Evolutionary conservation across 2,113 vertebrate genomes (phyloP), one percentile per base, ranked within the genome.

Genomic region (Mandrillus leucophaeus): DNA sequence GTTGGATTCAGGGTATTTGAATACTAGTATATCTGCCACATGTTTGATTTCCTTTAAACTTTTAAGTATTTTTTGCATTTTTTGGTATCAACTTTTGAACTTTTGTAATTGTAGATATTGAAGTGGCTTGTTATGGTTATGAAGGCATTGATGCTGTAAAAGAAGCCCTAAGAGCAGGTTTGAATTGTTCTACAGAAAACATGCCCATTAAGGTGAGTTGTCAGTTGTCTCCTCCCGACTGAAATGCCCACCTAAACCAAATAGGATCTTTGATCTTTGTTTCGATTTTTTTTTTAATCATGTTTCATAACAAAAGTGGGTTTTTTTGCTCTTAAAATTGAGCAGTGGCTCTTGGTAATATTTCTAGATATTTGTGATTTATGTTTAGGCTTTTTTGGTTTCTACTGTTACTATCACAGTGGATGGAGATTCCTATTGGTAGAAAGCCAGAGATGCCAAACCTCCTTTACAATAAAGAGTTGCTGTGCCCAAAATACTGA

Each of bases 131-230:
- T 98, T 99, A 99, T 48, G 99, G 99, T 35, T 99, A 99, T 66
- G 99, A 99, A 98, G 99, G 99, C 72, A 99, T 99, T 17, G 99
- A 99, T 98, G 99, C 99, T 0, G 99, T 99, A 76, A 99, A 99
- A 98, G 99, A 99, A 92, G 99, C 99, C 86, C 98, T 99, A 98
- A 99, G 99, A 98, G 99, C 99, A 14, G 99, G 99, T 70, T 99
- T 99, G 75, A 98, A 98, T 97, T 99, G 99, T 98, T 99, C 99
- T 95, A 99, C 99, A 0, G 99, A 99, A 92, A 99, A 98, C 85
- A 99, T 99, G 99, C 99, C 99, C 95, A 99, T 99, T 98, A 99
- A 99, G 99, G 99, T 99, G 97, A 99, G 98, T 95, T 30, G 3
- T 35, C 25, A 8, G 8, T 93, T 83, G 89, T 75, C 22, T 88